These are phyloP conservation scores for Coregonus ussuriensis DNA, from an alignment of 2,797 vertebrate species.

Conservation along the genomic window DNA sequence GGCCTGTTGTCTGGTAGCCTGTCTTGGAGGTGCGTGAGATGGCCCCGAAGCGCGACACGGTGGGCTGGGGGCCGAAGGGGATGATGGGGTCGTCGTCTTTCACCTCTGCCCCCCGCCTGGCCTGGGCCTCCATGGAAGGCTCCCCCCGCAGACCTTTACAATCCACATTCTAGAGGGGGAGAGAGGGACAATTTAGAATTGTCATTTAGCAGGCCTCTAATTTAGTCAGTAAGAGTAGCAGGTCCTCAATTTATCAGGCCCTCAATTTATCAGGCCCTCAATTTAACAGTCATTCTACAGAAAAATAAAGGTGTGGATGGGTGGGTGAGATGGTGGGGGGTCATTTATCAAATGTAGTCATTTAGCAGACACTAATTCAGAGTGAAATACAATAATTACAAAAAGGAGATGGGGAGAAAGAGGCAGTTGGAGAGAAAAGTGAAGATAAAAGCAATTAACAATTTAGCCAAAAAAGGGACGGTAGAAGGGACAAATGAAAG, in stretches of 20 bases:
- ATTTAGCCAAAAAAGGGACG: too few relatives aligned
- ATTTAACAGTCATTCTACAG: neutral
- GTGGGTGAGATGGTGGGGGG: too few relatives aligned
- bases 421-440: too few relatives aligned
- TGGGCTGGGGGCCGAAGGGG: slow-evolving; percentile 94
- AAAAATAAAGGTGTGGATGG: too few relatives aligned
- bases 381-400: too few relatives aligned
- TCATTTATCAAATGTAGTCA: too few relatives aligned
- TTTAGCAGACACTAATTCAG: too few relatives aligned
- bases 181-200: neutral
- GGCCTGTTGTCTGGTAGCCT: slow-evolving; percentile 90
- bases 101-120: slow-evolving; percentile 87
- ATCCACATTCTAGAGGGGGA: slow-evolving; percentile 83
- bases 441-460: too few relatives aligned
- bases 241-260: neutral
- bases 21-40: slow-evolving; percentile 97
- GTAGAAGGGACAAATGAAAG: neutral
- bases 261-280: neutral
- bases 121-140: slow-evolving; percentile 82
- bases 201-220: neutral
- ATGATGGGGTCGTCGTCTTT: slow-evolving; percentile 97
- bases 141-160: slow-evolving; percentile 88
- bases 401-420: too few relatives aligned
- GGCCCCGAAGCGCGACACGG: slow-evolving; percentile 95
- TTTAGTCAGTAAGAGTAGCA: neutral